Evolutionary conservation across 2,888 invertebrate species (phyloP), one percentile per base, ranked within the genome.

Genomic region (Drosophila parthenogenetica): DNA sequence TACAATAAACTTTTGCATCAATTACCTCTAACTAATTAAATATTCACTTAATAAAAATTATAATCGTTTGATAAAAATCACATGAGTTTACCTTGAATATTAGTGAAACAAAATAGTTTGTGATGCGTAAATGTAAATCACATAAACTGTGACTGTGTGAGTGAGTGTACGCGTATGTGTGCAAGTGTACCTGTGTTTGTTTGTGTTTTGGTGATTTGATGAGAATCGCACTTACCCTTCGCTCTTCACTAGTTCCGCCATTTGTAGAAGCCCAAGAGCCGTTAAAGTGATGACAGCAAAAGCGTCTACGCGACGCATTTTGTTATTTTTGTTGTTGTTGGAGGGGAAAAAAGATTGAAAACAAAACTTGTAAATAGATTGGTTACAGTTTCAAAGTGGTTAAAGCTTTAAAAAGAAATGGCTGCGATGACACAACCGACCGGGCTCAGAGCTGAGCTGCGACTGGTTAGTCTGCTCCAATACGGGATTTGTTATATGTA

Each of bases 281-380:
- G 55, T 66, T 57, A 66, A 73, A 61, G 63, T 62, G 55, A 79
- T 54, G 59, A 81, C 66, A 66, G 53, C 69, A 69, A 84, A 68
- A 60, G 72, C 85, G 87, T 65, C 89, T 89, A 62, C 69, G 49
- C 79, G 79, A 69, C 84, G 79, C 84, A 85, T 85, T 80, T 82
- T 67, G 59, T 58, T 51, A n/a, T 29, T 22, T 22, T 5, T 49
- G 57, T 73, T 60, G 5, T 19, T 25, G 35, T 55, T 45, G 16
- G 32, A 48, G 37, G 43, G 29, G 13, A 29, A 55, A 43, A 59
- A 37, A 55, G 57, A 48, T 35, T 35, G 35, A 19, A 45, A 14
- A 22, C 13, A 22, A 39, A 54, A 73, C 51, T 70, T 40, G 51
- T 73, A 63, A 66, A 66, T 53, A 65, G 17, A 25, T 35, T 60